Percentiles rank a stretch among this genome's conserved stretches.
Evolutionary conservation across 1,140 invertebrate genomes (phyloP).

Genomic region (Anthonomus grandis): DNA sequence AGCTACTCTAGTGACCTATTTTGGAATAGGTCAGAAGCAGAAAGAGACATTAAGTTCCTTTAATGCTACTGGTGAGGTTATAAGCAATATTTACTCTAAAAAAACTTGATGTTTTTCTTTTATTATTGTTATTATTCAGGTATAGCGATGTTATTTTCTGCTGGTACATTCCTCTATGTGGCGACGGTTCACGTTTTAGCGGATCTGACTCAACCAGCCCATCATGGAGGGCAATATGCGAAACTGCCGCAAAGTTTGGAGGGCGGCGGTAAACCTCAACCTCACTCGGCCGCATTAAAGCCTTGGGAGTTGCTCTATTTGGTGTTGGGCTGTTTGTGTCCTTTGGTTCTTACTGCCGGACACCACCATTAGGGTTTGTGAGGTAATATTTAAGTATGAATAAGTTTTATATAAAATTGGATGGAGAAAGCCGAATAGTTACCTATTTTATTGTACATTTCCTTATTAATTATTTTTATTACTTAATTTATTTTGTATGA

Average conservation of each 20-base stretch:
- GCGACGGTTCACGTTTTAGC: conserved; percentile 97
- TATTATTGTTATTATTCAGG: conserved; percentile 56
- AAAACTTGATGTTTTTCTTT: background rate
- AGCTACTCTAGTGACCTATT: conserved; percentile 87
- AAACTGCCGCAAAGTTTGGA: conserved; percentile 41
- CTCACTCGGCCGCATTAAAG: conserved; percentile 49
- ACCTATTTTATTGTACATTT: too few species aligned
- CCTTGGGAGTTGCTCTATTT: conserved; percentile 78
- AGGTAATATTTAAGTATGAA: too few species aligned
- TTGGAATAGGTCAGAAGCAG: conserved; percentile 85
- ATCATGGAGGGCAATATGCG: conserved; percentile 47
- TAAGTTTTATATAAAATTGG: too few species aligned
- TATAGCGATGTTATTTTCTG: conserved; percentile 97
- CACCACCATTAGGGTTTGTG: conserved; percentile 77
- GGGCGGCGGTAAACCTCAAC: conserved; percentile 38
- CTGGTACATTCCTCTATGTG: conserved; percentile 97
- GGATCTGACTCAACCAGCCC: conserved; percentile 69
- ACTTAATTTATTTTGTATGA: too few species aligned
- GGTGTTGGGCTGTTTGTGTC: conserved; percentile 80
- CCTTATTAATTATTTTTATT: too few species aligned
- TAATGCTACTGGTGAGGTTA: conserved; percentile 70
- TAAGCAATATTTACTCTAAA: background rate
- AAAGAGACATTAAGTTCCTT: conserved; percentile 72
- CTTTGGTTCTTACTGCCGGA: conserved; percentile 82
- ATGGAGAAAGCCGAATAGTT: too few species aligned